Evolutionary conservation across 2,113 vertebrate species (phyloP).

Genomic region (Tenebrosternarchus preto): DNA sequence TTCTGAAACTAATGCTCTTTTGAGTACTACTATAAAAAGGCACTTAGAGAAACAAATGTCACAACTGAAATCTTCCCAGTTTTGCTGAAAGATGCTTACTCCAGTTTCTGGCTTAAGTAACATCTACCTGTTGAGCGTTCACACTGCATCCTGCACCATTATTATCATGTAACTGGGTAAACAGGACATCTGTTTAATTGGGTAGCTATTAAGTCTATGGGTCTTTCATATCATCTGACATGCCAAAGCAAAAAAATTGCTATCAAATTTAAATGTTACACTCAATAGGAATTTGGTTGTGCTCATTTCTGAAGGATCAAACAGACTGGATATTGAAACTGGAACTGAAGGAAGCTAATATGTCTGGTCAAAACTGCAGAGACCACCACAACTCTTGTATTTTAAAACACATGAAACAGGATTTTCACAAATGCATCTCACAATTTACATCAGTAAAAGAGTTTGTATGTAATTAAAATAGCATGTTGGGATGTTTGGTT

Average conservation of each 20-base stretch:
- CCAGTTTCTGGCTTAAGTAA: neutral
- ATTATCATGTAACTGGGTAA: conserved; percentile 2
- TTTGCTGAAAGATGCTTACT: neutral
- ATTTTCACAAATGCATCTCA: neutral
- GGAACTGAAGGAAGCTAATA: neutral
- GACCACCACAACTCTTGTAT: neutral
- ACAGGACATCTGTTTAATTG: conserved; percentile 13
- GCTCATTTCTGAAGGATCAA: neutral
- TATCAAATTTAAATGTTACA: neutral
- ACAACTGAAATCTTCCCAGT: neutral
- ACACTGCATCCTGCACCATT: neutral
- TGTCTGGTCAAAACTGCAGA: neutral
- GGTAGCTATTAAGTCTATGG: neutral
- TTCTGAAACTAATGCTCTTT: conserved; percentile 3
- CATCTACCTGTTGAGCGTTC: neutral
- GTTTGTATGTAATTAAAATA: neutral
- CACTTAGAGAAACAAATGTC: conserved; percentile 41
- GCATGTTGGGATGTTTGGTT: neutral
- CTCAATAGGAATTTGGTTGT: neutral
- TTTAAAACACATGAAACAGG: neutral
- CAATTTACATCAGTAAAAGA: neutral
- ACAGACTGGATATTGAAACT: neutral
- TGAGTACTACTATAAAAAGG: conserved; percentile 41
- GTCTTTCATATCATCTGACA: neutral
- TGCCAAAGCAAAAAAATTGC: neutral